Conservation (phyloP, 2,113 vertebrate genomes). For the Cromileptes altivelis region DNA sequence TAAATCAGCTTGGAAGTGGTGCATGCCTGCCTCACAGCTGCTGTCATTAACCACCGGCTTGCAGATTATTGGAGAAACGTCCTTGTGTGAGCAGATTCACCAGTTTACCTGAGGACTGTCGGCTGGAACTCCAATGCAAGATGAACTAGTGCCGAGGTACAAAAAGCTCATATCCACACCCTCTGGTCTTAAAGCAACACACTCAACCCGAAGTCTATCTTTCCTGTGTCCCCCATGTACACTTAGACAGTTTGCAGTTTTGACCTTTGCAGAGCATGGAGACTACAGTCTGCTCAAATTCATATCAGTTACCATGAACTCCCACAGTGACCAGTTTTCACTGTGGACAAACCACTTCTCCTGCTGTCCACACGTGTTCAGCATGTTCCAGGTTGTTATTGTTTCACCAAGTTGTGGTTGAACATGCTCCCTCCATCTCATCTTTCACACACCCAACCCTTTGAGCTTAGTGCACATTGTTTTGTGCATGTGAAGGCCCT, state of each 20-base stretch:
- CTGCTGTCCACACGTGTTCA: neutral
- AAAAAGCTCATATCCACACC: constrained; percentile 33
- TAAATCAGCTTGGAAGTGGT: constrained; percentile 88
- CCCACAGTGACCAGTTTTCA: neutral
- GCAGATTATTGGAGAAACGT: constrained; percentile 87
- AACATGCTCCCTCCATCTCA: neutral
- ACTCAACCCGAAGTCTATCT: neutral
- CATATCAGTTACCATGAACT: constrained; percentile 7
- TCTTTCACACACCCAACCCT: neutral
- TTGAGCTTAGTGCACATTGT: neutral
- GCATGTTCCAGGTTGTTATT: neutral
- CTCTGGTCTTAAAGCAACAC: constrained; percentile 28
- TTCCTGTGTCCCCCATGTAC: neutral
- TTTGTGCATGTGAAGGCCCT: neutral
- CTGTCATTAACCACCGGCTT: constrained; percentile 86
- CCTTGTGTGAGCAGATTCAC: constrained; percentile 79
- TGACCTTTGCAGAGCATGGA: constrained; percentile 14
- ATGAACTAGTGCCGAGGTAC: constrained; percentile 43
- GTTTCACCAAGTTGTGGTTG: neutral
- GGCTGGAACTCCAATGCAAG: constrained; percentile 39
- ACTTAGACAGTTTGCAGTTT: neutral
- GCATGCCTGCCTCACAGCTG: constrained; percentile 87
- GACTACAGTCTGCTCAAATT: neutral
- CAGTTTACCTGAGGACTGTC: constrained; percentile 71
- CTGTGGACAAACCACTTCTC: neutral